phyloP scores from a whole-genome alignment of 2,113 vertebrate genomes.

The Hippoglossus stenolepis region DNA sequence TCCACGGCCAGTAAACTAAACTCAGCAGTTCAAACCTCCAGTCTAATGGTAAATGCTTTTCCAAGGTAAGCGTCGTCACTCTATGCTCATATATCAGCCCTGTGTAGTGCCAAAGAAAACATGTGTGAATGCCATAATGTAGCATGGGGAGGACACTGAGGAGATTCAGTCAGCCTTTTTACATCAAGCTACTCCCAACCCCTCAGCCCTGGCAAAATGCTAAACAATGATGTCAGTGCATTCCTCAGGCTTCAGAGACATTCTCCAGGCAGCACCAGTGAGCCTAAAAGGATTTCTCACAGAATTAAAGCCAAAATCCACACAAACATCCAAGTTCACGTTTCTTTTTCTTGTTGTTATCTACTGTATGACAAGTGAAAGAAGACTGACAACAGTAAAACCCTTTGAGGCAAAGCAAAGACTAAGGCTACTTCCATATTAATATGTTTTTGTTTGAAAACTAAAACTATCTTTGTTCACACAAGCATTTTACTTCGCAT shows the following conservation, averaged over 20 bases:
- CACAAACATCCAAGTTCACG: slow-evolving; percentile 26
- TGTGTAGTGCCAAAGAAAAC: not conserved
- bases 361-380: not conserved
- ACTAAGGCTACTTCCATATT: not conserved
- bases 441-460: too few relatives aligned
- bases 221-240: slow-evolving; percentile 74
- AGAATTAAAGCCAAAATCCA: slow-evolving; percentile 33
- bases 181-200: slow-evolving; percentile 49
- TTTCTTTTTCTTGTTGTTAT: slow-evolving; percentile 10
- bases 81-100: slow-evolving; percentile 5
- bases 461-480: too few relatives aligned
- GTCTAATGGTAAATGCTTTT: not conserved
- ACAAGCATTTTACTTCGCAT: too few relatives aligned
- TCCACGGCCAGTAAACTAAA: not conserved
- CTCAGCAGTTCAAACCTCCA: not conserved
- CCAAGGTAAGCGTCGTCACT: not conserved
- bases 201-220: slow-evolving; percentile 51
- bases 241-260: slow-evolving; percentile 70
- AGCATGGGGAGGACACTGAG: slow-evolving; percentile 45
- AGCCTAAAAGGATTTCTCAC: slow-evolving; percentile 58
- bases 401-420: not conserved
- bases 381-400: not conserved
- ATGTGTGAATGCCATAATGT: too few relatives aligned
- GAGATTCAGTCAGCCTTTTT: slow-evolving; percentile 45
- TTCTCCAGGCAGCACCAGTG: slow-evolving; percentile 71